Percentiles rank a stretch among this genome's conserved stretches.
Conservation (phyloP, 2,797 vertebrate species). For the Xenentodon cancila region DNA sequence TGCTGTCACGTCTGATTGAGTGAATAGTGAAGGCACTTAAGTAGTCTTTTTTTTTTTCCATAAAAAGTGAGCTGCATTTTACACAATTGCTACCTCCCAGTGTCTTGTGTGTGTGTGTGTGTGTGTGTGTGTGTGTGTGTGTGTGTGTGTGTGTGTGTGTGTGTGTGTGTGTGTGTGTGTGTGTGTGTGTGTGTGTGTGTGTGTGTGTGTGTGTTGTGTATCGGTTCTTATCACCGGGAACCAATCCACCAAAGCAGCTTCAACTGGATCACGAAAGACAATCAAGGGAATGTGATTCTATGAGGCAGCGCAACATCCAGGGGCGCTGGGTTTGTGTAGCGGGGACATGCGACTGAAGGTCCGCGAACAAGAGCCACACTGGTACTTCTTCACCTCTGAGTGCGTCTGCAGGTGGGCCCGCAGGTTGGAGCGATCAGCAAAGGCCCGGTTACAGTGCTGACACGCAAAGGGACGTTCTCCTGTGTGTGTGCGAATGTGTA, state of each 20-base stretch:
- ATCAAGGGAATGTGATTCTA: slow-evolving; percentile 58
- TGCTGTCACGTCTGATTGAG: slow-evolving; percentile 22
- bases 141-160: too few species aligned
- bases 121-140: too few species aligned
- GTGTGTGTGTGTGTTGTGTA: too few species aligned
- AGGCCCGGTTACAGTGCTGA: slow-evolving; percentile 93
- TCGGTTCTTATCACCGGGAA: slow-evolving; percentile 6
- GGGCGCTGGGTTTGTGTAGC: slow-evolving; percentile 93
- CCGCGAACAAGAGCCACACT: slow-evolving; percentile 90
- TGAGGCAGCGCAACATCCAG: slow-evolving; percentile 84
- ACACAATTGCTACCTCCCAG: slow-evolving; percentile 9
- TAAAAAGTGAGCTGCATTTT: not conserved
- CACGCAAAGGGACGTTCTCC: slow-evolving; percentile 86
- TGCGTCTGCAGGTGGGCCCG: slow-evolving; percentile 98
- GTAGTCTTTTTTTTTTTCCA: slow-evolving; percentile 7
- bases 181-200: slow-evolving; percentile 1
- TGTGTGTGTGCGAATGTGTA: slow-evolving; percentile 97
- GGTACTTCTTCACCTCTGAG: slow-evolving; percentile 98
- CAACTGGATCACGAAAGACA: slow-evolving; percentile 4
- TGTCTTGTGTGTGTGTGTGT: too few species aligned
- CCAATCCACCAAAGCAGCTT: slow-evolving; percentile 19
- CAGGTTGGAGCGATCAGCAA: slow-evolving; percentile 97
- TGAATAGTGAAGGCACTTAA: slow-evolving; percentile 58
- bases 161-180: too few species aligned
- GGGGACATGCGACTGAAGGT: slow-evolving; percentile 99